These are phyloP conservation scores for Pithys albifrons DNA, from an alignment of 2,113 vertebrate species.

Conservation along the genomic window DNA sequence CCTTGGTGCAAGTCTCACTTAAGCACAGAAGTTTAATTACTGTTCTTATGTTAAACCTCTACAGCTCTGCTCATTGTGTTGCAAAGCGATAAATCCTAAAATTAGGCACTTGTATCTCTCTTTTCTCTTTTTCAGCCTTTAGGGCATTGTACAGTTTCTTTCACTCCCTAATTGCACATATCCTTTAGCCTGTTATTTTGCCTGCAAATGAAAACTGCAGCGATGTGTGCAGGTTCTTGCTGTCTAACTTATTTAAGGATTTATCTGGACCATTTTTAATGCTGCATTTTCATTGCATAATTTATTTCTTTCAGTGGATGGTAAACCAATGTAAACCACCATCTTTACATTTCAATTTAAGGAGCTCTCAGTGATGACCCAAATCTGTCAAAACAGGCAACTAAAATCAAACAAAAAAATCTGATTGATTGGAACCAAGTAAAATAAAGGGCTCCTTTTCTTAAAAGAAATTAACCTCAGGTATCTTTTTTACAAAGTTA, in stretches of 20 bases:
- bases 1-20: not conserved
- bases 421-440: not conserved
- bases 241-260: conserved; percentile 35
- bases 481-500: not conserved
- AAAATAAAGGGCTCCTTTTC: not conserved
- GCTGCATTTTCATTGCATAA: not conserved
- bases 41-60: conserved; percentile 29
- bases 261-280: not conserved
- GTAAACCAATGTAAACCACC: not conserved
- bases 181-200: conserved; percentile 14
- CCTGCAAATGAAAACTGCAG: not conserved
- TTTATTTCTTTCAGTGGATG: not conserved
- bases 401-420: conserved; percentile 30
- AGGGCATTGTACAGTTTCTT: conserved; percentile 30
- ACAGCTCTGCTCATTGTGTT: not conserved
- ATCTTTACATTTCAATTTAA: not conserved
- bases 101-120: conserved; percentile 31
- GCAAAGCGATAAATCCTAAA: conserved; percentile 26
- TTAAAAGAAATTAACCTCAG: not conserved
- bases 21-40: conserved; percentile 21
- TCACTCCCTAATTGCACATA: conserved; percentile 47
- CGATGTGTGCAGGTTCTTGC: not conserved
- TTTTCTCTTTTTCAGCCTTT: conserved; percentile 28
- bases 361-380: conserved; percentile 14
- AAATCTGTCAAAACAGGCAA: conserved; percentile 43